Evolutionary conservation across 1,140 invertebrate species (phyloP), one percentile per base, ranked within the genome.

Genomic region (Rhyacophila brunnea): DNA sequence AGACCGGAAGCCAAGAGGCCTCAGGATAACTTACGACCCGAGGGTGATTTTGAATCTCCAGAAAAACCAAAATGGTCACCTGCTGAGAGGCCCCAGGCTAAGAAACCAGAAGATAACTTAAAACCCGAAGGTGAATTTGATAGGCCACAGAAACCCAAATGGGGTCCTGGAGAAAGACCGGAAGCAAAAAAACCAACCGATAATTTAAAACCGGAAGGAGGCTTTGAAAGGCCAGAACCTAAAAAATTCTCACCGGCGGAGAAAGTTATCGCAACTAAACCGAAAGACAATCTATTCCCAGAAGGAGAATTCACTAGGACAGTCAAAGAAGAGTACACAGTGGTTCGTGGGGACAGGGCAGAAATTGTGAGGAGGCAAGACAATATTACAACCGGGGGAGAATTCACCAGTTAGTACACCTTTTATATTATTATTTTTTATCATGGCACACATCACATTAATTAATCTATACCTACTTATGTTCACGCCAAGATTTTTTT

Each of bases 331-430:
- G 32, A 56, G 23, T 72, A 79, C 62, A 79, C 74, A 60, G 71
- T 81, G 1, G 73, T 81, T 5, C 74, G 68, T 46, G 84, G 81
- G 0, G 83, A 88, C 68, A 72, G 85, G 58, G 80, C 80, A 13
- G 81, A 85, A 58, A 78, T 86, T 14, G 75, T 82, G 20, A 78
- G 80, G 50, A 81, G 76, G 32, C 79, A 80, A 60, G 86, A 88
- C 58, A 86, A 85, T 66, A 79, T 85, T 23, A 80, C 75, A 32
- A 74, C 80, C 20, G 77, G 77, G 71, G 83, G 84, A 50, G 78
- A 83, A 66, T 83, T 84, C 62, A 71, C 70, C 47, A 70, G 74
- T 75, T 62, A 68, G 53, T 57, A 46, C 2, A 45, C 13, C 17
- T 45, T 35, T 38, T 35, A 17, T 43, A 1, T 15, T 43, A 13